Evolutionary conservation across 2,888 invertebrate genomes (phyloP).

Genomic region (Cerceris ruficornis): DNA sequence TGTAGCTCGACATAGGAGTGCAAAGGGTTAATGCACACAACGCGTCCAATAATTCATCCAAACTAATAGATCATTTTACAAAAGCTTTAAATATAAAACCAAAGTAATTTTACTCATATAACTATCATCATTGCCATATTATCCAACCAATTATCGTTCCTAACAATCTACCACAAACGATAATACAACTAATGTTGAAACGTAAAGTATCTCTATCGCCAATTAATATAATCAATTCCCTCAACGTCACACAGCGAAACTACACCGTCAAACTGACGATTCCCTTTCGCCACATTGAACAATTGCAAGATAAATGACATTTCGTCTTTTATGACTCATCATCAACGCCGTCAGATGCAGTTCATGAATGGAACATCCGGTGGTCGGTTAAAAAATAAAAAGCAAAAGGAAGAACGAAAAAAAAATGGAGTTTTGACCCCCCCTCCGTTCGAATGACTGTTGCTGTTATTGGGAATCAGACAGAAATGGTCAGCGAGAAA

Average conservation of each 20-base stretch:
- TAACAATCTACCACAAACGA: neutral
- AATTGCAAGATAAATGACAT: no score
- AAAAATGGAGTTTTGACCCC: neutral
- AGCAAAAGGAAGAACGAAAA: no score
- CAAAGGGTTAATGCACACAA: no score
- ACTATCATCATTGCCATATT: neutral
- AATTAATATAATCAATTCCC: no score
- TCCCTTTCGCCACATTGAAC: neutral
- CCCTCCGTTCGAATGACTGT: constrained; percentile 15
- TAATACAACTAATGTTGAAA: neutral
- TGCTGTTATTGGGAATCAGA: constrained; percentile 10
- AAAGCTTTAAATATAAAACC: neutral
- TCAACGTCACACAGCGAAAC: neutral
- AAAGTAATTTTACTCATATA: neutral
- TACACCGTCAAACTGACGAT: neutral
- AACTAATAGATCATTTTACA: neutral
- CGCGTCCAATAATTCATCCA: no score
- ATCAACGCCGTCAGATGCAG: neutral
- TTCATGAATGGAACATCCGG: constrained; percentile 1
- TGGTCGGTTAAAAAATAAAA: neutral
- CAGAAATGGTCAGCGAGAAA: constrained; percentile 60
- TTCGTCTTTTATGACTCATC: neutral
- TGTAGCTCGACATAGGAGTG: no score
- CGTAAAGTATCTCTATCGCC: no score
- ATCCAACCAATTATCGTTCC: neutral